phyloP scores from a whole-genome alignment of 2,797 vertebrate genomes.

The Sus cebifrons region DNA sequence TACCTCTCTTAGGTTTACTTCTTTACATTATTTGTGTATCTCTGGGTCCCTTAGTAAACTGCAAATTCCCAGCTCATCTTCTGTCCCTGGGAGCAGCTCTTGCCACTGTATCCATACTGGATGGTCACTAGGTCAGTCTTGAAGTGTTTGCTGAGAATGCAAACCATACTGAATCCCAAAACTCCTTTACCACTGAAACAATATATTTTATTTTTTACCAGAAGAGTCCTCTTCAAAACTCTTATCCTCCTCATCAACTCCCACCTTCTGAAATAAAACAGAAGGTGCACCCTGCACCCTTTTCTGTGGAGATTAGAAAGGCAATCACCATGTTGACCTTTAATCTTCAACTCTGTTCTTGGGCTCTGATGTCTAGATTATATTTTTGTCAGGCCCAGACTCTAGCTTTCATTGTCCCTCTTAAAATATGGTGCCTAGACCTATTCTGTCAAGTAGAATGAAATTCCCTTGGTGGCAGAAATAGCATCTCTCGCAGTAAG shows the following conservation, averaged over 20 bases:
- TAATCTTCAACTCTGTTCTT: slow-evolving; percentile 24
- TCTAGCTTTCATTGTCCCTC: slow-evolving; percentile 39
- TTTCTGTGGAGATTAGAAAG: slow-evolving; percentile 6
- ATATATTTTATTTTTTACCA: not conserved
- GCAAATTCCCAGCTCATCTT: not conserved
- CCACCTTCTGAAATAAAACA: slow-evolving; percentile 53
- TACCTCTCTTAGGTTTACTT: not conserved
- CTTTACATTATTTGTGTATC: not conserved
- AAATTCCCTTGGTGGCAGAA: not conserved
- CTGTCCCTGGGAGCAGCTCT: not conserved
- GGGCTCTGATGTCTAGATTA: slow-evolving; percentile 25
- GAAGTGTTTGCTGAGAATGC: not conserved
- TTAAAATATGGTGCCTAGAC: slow-evolving; percentile 22
- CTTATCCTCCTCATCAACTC: not conserved
- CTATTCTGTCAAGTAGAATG: slow-evolving; percentile 25
- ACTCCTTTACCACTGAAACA: not conserved
- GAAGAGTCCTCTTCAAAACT: not conserved
- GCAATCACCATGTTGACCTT: not conserved
- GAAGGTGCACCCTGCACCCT: not conserved
- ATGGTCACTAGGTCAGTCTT: not conserved
- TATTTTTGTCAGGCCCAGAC: slow-evolving; percentile 5
- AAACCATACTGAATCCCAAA: not conserved
- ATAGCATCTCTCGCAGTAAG: not conserved
- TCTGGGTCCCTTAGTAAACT: not conserved
- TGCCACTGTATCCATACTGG: not conserved